Percentiles rank a stretch among this genome's conserved stretches.
phyloP scores from a whole-genome alignment of 2,113 vertebrate species.

The Epinephelus moara region DNA sequence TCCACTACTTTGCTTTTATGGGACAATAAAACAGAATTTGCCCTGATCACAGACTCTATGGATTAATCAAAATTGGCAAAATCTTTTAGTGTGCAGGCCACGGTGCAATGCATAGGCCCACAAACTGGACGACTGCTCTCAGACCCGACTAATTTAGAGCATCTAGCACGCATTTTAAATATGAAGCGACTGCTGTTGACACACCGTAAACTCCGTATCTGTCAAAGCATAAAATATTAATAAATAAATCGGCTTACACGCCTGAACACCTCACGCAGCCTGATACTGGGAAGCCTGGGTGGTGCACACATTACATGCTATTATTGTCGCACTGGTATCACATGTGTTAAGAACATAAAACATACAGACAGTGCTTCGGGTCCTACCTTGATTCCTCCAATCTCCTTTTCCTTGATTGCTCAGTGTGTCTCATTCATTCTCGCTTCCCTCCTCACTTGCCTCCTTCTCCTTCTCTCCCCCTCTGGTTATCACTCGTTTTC shows the following conservation, averaged over 20 bases:
- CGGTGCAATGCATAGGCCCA: slow-evolving; percentile 43
- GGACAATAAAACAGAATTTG: slow-evolving; percentile 18
- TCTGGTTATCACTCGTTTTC: slow-evolving; percentile 78
- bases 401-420: slow-evolving; percentile 78
- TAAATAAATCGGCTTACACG: slow-evolving; percentile 70
- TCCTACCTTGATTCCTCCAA: slow-evolving; percentile 84
- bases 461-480: slow-evolving; percentile 68
- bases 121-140: neutral
- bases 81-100: slow-evolving; percentile 52
- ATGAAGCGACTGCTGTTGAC: slow-evolving; percentile 57
- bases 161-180: slow-evolving; percentile 48
- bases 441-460: slow-evolving; percentile 62
- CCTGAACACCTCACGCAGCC: slow-evolving; percentile 45
- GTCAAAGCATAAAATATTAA: slow-evolving; percentile 63
- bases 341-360: slow-evolving; percentile 38
- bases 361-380: slow-evolving; percentile 36
- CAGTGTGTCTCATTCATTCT: slow-evolving; percentile 84
- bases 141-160: slow-evolving; percentile 38
- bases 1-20: slow-evolving; percentile 1
- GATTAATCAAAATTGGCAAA: slow-evolving; percentile 42
- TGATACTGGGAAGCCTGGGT: slow-evolving; percentile 10
- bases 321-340: slow-evolving; percentile 37
- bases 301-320: slow-evolving; percentile 37
- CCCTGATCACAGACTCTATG: neutral
- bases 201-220: slow-evolving; percentile 60